phyloP scores from a whole-genome alignment of 2,797 vertebrate species.

The Lindbergichthys nudifrons region DNA sequence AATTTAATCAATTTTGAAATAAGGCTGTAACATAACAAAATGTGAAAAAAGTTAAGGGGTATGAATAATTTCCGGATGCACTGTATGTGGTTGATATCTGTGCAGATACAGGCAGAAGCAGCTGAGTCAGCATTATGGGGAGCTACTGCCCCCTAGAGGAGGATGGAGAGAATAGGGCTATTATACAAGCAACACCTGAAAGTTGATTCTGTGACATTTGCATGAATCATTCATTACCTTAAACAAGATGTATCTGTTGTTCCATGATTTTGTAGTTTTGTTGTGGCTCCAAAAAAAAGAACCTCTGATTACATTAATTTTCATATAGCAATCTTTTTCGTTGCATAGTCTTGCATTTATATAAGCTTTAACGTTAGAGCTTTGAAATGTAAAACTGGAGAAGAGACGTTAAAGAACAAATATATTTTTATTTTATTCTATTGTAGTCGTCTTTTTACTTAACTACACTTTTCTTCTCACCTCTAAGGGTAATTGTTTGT shows the following conservation, averaged over 20 bases:
- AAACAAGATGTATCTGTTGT: neutral
- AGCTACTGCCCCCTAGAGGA: slow-evolving; percentile 70
- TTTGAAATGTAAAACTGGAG: neutral
- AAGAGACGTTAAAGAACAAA: neutral
- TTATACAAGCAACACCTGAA: neutral
- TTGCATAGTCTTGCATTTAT: neutral
- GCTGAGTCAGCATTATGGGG: slow-evolving; percentile 21
- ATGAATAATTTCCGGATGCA: no score
- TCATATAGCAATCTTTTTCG: neutral
- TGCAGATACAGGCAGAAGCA: neutral
- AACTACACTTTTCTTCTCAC: neutral
- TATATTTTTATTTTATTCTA: neutral
- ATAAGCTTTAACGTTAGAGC: no score
- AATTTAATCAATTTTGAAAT: no score
- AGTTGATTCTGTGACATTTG: neutral
- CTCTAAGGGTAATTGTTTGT: no score
- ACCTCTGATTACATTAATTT: neutral
- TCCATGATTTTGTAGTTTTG: neutral
- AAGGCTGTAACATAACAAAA: no score
- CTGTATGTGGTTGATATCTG: neutral
- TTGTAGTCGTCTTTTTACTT: neutral
- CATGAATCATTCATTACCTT: neutral
- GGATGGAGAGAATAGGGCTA: no score
- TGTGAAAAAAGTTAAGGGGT: no score
- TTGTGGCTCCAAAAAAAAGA: neutral